phyloP scores from a whole-genome alignment of 1,140 invertebrate genomes.

The Pinna nobilis region DNA sequence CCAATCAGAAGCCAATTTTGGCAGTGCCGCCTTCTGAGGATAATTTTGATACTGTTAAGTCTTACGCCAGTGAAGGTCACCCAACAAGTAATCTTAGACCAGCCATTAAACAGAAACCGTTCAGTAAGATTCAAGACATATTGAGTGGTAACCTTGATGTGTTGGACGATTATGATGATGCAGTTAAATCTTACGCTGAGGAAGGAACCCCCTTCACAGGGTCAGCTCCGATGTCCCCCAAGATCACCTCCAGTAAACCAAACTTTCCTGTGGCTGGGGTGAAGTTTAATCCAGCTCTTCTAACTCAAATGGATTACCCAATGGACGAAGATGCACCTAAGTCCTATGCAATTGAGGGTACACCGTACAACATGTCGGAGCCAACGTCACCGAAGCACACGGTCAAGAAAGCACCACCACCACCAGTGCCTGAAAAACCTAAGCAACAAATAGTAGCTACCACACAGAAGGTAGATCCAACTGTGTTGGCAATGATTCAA shows the following conservation, averaged over 20 bases:
- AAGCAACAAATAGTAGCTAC: neutral
- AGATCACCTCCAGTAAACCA: neutral
- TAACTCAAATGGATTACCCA: slow-evolving; percentile 6
- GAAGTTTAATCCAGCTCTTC: slow-evolving; percentile 7
- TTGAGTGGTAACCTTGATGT: slow-evolving; percentile 36
- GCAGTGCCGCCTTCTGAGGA: slow-evolving; percentile 23
- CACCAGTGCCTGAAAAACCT: slow-evolving; percentile 15
- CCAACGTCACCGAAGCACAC: slow-evolving; percentile 81
- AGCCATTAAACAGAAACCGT: slow-evolving; percentile 20
- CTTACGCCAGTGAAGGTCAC: slow-evolving; percentile 37
- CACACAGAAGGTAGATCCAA: slow-evolving; percentile 24
- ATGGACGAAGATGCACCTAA: slow-evolving; percentile 44
- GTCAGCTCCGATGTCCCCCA: slow-evolving; percentile 42
- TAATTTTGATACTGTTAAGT: slow-evolving; percentile 28
- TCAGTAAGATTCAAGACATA: slow-evolving; percentile 35
- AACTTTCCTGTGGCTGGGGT: neutral
- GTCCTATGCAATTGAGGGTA: slow-evolving; percentile 77
- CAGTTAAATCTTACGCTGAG: slow-evolving; percentile 84
- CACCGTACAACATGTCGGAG: slow-evolving; percentile 83
- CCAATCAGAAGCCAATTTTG: slow-evolving; percentile 17
- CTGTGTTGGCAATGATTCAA: neutral
- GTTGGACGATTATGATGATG: slow-evolving; percentile 72
- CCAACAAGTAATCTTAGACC: slow-evolving; percentile 25
- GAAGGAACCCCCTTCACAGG: slow-evolving; percentile 84
- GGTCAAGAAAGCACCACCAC: slow-evolving; percentile 12